phyloP scores from a whole-genome alignment of 2,888 invertebrate genomes.

The Clepsis dumicolana region DNA sequence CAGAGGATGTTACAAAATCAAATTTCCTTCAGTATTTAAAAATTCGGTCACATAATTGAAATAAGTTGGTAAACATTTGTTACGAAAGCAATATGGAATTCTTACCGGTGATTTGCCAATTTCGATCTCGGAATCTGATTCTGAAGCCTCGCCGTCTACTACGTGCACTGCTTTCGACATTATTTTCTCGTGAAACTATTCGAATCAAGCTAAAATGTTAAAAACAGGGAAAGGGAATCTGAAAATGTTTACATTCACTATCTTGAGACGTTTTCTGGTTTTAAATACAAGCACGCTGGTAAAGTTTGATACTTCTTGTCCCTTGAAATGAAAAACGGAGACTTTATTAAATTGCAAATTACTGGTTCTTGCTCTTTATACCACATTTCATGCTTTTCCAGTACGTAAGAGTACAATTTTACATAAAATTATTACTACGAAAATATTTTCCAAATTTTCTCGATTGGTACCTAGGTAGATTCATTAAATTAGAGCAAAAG shows the following conservation, averaged over 20 bases:
- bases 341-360: no score
- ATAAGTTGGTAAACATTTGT: neutral
- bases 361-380: no score
- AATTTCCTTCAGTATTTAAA: neutral
- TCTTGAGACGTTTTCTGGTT: neutral
- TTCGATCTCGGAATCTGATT: slow-evolving; percentile 79
- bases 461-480: no score
- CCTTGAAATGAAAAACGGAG: neutral
- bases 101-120: slow-evolving; percentile 71
- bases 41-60: neutral
- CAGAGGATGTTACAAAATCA: no score
- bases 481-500: neutral
- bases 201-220: neutral
- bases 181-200: slow-evolving; percentile 26
- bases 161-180: slow-evolving; percentile 73
- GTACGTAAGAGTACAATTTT: no score
- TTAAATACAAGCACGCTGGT: neutral
- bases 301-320: neutral
- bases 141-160: slow-evolving; percentile 79
- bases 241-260: slow-evolving; percentile 17
- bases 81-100: slow-evolving; percentile 22
- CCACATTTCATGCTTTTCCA: no score
- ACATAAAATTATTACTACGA: no score
- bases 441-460: no score
- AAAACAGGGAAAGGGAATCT: neutral